Conservation (phyloP, 2,888 invertebrate species). For the Cheilosia grossa region DNA sequence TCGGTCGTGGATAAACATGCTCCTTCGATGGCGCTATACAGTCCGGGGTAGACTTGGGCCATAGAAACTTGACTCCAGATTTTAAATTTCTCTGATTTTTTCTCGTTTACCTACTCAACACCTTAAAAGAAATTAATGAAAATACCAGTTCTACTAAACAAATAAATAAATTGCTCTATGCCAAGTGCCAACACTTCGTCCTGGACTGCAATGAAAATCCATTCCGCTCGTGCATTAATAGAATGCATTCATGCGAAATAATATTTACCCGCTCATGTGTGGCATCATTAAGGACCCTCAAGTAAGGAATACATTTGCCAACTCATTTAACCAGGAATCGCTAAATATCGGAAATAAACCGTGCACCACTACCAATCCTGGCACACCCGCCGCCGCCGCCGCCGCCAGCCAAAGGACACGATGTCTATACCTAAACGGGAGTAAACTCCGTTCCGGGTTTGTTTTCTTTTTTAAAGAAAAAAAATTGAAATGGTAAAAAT, state of each 20-base stretch:
- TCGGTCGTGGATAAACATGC: too few species aligned
- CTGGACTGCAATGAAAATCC: conserved; percentile 1
- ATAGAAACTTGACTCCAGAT: too few species aligned
- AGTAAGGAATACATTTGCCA: conserved; percentile 57
- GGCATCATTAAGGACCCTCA: conserved; percentile 65
- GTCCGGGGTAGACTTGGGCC: too few species aligned
- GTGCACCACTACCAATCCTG: conserved; percentile 26
- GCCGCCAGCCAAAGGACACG: background rate
- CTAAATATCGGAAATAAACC: conserved; percentile 59
- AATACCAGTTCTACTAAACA: background rate
- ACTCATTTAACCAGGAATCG: conserved; percentile 71
- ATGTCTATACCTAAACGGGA: conserved; percentile 8
- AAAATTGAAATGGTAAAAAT: conserved; percentile 75
- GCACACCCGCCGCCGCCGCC: background rate
- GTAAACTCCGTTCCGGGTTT: conserved; percentile 37
- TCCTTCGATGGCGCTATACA: too few species aligned
- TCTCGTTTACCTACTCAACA: too few species aligned
- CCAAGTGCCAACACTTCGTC: background rate
- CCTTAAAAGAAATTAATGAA: too few species aligned
- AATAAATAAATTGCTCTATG: conserved; percentile 8
- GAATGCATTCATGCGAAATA: conserved; percentile 66
- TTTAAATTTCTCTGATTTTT: too few species aligned
- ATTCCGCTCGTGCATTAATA: conserved; percentile 40
- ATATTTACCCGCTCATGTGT: conserved; percentile 62
- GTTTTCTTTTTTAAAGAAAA: conserved; percentile 32